Evolutionary conservation across 2,888 invertebrate species (phyloP).

Genomic region (Tortrix viridana): DNA sequence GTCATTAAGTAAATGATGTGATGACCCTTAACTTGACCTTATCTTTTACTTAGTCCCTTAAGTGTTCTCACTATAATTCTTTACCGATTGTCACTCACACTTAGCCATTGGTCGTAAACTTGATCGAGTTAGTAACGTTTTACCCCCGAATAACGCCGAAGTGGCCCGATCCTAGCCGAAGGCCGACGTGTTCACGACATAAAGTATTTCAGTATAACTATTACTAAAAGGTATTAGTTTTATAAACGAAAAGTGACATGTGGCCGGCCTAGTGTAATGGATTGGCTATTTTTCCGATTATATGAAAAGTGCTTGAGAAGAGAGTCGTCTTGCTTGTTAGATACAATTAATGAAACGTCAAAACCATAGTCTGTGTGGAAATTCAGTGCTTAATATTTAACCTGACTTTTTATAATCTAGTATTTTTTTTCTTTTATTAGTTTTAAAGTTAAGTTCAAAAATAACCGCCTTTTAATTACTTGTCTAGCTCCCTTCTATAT

Average conservation of each 20-base stretch:
- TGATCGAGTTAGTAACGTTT: slow-evolving; percentile 10
- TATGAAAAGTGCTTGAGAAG: no score
- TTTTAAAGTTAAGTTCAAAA: no score
- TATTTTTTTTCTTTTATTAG: no score
- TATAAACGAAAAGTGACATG: background rate
- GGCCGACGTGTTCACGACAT: background rate
- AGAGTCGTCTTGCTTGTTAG: no score
- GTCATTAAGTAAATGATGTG: no score
- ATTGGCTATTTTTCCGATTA: background rate
- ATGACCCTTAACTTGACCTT: no score
- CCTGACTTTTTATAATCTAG: no score
- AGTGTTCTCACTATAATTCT: background rate
- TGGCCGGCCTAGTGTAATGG: background rate
- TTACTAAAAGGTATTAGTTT: background rate
- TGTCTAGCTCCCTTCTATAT: no score
- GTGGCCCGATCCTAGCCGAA: background rate
- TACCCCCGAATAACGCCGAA: background rate
- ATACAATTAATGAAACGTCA: no score
- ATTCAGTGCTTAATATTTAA: no score
- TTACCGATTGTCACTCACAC: slow-evolving; percentile 14
- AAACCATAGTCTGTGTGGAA: no score
- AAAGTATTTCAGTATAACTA: slow-evolving; percentile 1
- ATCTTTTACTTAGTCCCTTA: background rate
- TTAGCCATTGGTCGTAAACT: slow-evolving; percentile 20
- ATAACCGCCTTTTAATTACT: no score